Evolutionary conservation across 2,797 vertebrate species (phyloP), one percentile per base, ranked within the genome.

Genomic region (Xyrichtys novacula): DNA sequence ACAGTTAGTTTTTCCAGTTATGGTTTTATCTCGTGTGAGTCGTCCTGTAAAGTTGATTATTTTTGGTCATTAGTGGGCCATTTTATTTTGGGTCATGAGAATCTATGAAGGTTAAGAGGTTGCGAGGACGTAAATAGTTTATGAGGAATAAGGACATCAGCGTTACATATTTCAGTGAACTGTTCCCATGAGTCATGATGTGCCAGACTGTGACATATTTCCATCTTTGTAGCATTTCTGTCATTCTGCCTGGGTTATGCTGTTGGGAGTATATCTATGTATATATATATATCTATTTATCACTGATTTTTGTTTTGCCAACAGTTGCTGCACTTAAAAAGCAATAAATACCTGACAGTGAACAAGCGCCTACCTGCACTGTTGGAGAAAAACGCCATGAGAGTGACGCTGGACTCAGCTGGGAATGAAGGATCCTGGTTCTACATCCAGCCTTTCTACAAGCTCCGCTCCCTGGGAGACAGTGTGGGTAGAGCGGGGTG

Each of bases 381-480:
- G 43, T 85, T 99, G 56, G 98, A 99, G 94, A 99, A 99, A 93
- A 99, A 99, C 4, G 98, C 98, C 77, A 99, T 99, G 98, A 91
- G 98, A 28, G 97, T 99, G 72, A 99, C 96, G 0, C 80, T 99
- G 92, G 98, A 99, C 23, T 97, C 96, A 3, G 97, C 98, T 1
- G 97, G 98, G 31, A 99, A 99, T 1, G 98, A 99, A 72, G 98
- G 98, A 3, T 99, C 98, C 91, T 99, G 98, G 98, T 99, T 99
- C 89, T 99, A 99, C 91, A 99, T 99, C 57, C 98, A 99, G 67
- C 98, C 98, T 0, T 99, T 99, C 90, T 99, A 99, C 94, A 99
- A 99, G 60, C 93, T 99, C 32, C 95, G 98, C 7, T 98, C 97
- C 79, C 96, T 98, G 10, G 97, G 98, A 62, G 98, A 99, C 92